A percentile compares a stretch with the other conserved stretches of the same genome.
phyloP scores from a whole-genome alignment of 2,113 vertebrate species.

The Mohoua ochrocephala region DNA sequence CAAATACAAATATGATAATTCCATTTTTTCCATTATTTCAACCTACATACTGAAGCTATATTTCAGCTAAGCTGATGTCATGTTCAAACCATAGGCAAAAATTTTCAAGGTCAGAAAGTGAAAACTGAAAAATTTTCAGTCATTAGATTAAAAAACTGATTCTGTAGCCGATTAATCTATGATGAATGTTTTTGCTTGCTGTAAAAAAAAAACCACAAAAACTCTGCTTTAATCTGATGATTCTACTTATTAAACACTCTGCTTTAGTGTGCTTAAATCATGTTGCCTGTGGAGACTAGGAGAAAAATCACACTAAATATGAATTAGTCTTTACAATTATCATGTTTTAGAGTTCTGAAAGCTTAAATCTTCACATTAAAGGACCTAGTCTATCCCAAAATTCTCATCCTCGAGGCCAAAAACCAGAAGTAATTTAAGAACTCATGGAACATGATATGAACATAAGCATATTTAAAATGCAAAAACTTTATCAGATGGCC shows the following conservation, averaged over 20 bases:
- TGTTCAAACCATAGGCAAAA: neutral
- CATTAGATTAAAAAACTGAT: neutral
- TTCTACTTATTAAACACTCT: neutral
- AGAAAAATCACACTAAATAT: neutral
- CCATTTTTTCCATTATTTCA: accelerated
- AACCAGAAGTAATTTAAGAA: neutral
- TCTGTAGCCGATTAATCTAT: neutral
- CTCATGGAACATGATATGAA: neutral
- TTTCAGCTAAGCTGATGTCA: neutral
- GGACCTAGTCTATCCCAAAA: neutral
- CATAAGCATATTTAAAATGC: neutral
- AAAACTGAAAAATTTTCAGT: neutral
- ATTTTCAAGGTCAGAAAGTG: neutral
- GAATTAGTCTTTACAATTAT: neutral
- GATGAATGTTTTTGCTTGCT: neutral
- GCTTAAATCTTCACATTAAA: neutral
- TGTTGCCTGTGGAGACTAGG: neutral
- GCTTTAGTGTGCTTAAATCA: neutral
- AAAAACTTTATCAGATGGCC: neutral
- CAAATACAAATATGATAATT: neutral
- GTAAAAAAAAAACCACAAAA: neutral
- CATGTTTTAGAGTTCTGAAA: neutral
- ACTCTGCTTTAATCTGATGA: neutral
- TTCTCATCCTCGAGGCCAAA: neutral
- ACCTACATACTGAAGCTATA: neutral